Evolutionary conservation across 2,888 invertebrate species (phyloP).

Genomic region (Thyatira batis): DNA sequence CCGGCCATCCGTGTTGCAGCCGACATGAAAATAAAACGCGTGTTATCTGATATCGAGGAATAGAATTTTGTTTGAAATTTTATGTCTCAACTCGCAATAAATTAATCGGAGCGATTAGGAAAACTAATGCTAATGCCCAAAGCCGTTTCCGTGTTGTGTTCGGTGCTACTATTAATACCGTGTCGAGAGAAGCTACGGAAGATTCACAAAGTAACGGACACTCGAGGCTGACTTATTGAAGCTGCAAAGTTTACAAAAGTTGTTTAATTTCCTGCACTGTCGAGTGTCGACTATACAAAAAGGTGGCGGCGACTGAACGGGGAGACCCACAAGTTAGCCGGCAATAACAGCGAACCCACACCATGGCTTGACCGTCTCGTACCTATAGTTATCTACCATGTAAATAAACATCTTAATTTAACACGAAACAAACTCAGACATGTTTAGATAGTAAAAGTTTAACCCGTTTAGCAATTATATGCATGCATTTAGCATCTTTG

Average conservation of each 20-base stretch:
- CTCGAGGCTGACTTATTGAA: background rate
- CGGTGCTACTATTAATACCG: background rate
- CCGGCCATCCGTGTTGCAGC: background rate
- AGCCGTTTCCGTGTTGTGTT: background rate
- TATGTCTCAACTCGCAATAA: background rate
- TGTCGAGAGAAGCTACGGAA: background rate
- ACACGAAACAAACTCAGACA: background rate
- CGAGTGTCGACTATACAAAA: background rate
- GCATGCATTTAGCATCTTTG: too few species aligned
- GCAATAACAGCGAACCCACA: background rate
- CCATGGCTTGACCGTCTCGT: background rate
- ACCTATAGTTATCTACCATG: background rate
- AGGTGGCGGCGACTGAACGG: background rate
- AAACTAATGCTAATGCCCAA: background rate
- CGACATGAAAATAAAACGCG: background rate
- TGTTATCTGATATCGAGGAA: background rate
- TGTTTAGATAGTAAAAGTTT: too few species aligned
- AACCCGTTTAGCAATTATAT: too few species aligned
- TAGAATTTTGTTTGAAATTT: background rate
- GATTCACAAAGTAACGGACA: background rate
- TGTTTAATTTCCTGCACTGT: constrained; percentile 1
- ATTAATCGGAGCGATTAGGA: background rate
- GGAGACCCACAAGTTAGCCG: background rate
- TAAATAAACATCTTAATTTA: background rate
- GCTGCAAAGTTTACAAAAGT: background rate